Base-by-base conservation (phyloP, 2,113 vertebrate genomes). In the Menura novaehollandiae region DNA sequence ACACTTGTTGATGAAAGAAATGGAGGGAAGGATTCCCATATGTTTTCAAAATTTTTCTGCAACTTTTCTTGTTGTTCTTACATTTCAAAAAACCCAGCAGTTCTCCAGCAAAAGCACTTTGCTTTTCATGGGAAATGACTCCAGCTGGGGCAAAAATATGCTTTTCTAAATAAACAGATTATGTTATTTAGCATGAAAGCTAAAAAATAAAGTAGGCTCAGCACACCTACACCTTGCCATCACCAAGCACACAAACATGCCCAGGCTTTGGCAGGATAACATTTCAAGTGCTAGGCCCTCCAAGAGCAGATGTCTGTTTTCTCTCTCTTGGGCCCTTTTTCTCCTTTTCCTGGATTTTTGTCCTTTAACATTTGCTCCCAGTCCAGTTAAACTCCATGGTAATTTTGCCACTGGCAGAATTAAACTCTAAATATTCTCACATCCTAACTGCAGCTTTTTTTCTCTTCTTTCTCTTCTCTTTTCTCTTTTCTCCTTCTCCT, bases 41-140 rank as follows among this genome's bases (percentile, higher is more conserved):
- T 33, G 58, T 85, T 96, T 92, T 43, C 53, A 95, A 96, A 96
- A 96, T 63, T 94, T 91, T 95, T 96, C 96, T 93, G 77, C 80
- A 96, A 88, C 91, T 96, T 96, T 91, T 91, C 89, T 92, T 24
- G 27, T 74, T 67, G 28, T 82, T 96, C 97, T 92, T 88, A 60
- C 90, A 81, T 97, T 97, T 97, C 97, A 97, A 66, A 92, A 93
- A 95, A 92, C 22, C 75, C 96, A 97, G 97, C 95, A 97, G 94
- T 84, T 77, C 78, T 96, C 47, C 93, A 88, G 73, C 43, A 75
- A 84, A 23, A 95, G 39, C 83, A 74, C 85, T 82, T 84, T 39
- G 80, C 86, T 93, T 92, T 90, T 88, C 97, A 97, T 1, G 74
- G 97, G 97, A 97, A 97, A 96, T 97, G 20, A 97, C 88, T 97